phyloP scores from a whole-genome alignment of 2,113 vertebrate species.

The Microcebus tavaratra region DNA sequence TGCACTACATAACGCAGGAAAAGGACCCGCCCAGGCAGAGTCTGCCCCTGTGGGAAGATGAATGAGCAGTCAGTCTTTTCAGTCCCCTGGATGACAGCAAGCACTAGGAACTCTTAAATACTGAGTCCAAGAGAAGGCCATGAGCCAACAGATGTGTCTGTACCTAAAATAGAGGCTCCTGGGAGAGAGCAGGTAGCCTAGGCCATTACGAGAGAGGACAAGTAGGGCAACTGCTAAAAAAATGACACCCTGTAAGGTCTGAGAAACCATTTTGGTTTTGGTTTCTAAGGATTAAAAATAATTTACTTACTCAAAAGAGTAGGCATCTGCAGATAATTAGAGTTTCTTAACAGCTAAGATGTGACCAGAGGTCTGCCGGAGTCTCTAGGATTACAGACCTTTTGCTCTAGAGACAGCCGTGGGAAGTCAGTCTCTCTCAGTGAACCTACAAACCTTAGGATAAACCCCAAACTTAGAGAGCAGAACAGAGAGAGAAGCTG shows the following conservation, averaged over 20 bases:
- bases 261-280: background rate
- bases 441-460: background rate
- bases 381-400: background rate
- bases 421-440: background rate
- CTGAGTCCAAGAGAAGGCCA: background rate
- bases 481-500: background rate
- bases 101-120: background rate
- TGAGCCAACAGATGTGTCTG: background rate
- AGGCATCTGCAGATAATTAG: background rate
- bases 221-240: background rate
- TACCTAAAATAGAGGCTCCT: background rate
- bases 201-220: background rate
- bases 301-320: background rate
- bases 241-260: background rate
- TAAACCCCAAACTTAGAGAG: background rate
- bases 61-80: background rate
- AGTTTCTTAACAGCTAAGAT: background rate
- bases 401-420: background rate
- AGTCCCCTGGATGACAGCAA: background rate
- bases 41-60: conserved; percentile 77
- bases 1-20: conserved; percentile 93
- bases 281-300: background rate
- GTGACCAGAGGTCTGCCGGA: background rate
- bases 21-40: conserved; percentile 87
- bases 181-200: background rate